phyloP scores from a whole-genome alignment of 1,140 invertebrate genomes.

The Contarinia nasturtii region DNA sequence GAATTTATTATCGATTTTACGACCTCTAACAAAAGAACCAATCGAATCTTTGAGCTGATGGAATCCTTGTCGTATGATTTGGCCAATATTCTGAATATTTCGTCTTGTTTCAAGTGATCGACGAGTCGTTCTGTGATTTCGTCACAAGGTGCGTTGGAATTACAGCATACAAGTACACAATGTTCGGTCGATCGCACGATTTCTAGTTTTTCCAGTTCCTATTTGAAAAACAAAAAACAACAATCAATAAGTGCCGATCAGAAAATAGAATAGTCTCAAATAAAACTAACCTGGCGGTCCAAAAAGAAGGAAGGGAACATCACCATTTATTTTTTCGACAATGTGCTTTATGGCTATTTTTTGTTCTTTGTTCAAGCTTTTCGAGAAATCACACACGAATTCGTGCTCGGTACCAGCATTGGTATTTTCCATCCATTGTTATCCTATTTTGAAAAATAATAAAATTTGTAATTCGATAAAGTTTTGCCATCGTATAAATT shows the following conservation, averaged over 20 bases:
- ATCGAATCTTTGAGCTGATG: slow-evolving; percentile 8
- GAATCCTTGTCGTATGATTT: slow-evolving; percentile 14
- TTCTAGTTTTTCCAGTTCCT: slow-evolving; percentile 62
- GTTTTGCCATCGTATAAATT: background rate
- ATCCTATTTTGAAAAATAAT: background rate
- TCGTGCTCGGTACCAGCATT: no score
- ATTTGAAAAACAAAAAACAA: slow-evolving; percentile 39
- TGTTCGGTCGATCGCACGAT: slow-evolving; percentile 22
- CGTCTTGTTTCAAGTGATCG: slow-evolving; percentile 8
- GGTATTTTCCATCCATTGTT: no score
- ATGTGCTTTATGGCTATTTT: slow-evolving; percentile 43
- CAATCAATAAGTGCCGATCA: background rate
- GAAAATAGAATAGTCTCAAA: background rate
- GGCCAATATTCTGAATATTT: slow-evolving; percentile 27
- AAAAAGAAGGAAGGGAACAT: slow-evolving; percentile 39
- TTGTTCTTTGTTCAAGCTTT: slow-evolving; percentile 35
- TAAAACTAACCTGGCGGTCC: background rate
- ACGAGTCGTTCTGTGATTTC: slow-evolving; percentile 36
- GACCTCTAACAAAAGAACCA: slow-evolving; percentile 45
- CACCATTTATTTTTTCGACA: slow-evolving; percentile 29
- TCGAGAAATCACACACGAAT: background rate
- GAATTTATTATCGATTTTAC: slow-evolving; percentile 20
- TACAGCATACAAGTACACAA: slow-evolving; percentile 43
- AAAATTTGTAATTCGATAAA: background rate
- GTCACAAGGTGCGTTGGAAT: slow-evolving; percentile 63